Evolutionary conservation across 1,140 invertebrate genomes (phyloP), one percentile per base, ranked within the genome.

Genomic region (Hylaeus volcanicus): DNA sequence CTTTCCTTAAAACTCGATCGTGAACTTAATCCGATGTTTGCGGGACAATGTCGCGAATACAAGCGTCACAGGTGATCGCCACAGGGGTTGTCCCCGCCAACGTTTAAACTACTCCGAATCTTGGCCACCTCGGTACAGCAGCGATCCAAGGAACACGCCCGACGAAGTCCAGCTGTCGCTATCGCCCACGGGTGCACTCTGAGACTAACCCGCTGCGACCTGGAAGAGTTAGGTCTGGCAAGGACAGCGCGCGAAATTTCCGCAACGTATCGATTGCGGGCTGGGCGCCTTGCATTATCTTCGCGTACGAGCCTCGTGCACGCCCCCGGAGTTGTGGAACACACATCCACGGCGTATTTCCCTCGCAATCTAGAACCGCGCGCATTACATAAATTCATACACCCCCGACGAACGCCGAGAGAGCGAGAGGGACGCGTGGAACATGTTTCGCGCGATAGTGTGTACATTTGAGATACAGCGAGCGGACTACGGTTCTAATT

Each of bases 401-500:
- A 82, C 56, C 37, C 63, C 53, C 15, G 73, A 65, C 48, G 39
- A 53, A 43, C 56, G 58, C 39, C 69, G 64, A n/a, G 11, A 41
- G 15, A 26, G 45, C 26, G 79, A 1, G 60, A 26, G 64, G 66
- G 45, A 68, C 77, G 83, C 72, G 77, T 72, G 84, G 86, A 87
- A 86, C 86, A 89, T 85, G 87, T 90, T 86, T 71, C 85, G 80
- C 82, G 89, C 86, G 90, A 91, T 91, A 91, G 90, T 89, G 90
- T 89, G 87, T 90, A 89, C 89, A 91, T 90, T 92, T 88, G 88
- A 91, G 91, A 92, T 92, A 91, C 91, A 92, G 77, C 82, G 86
- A 74, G 88, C 87, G 87, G 86, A 88, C 90, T 88, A 88, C 88
- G 88, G 86, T 91, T 91, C 91, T 92, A 92, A 92, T 92, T 92